Percentiles rank a stretch among this genome's conserved stretches.
These are phyloP conservation scores for Adelphocoris suturalis DNA, from an alignment of 2,888 invertebrate genomes.

Conservation along the genomic window DNA sequence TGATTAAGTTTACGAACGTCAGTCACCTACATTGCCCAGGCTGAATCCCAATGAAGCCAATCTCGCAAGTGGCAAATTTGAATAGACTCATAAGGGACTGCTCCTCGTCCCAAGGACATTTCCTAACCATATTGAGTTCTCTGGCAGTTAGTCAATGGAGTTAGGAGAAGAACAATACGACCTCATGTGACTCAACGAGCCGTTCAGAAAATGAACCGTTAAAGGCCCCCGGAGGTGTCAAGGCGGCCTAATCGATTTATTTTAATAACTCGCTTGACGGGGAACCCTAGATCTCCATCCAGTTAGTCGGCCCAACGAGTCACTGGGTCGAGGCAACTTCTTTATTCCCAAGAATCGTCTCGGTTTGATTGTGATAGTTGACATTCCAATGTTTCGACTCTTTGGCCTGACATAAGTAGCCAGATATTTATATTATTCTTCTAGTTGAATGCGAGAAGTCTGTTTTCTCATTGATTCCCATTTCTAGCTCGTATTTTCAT, in stretches of 20 bases:
- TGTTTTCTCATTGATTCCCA: too few relatives aligned
- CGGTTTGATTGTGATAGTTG: neutral
- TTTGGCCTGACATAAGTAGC: too few relatives aligned
- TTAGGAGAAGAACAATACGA: neutral
- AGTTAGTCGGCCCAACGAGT: neutral
- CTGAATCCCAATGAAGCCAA: too few relatives aligned
- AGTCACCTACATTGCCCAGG: too few relatives aligned
- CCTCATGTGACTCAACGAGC: neutral
- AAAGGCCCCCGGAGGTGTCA: slow-evolving; percentile 34
- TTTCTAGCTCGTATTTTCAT: too few relatives aligned
- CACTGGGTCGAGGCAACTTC: slow-evolving; percentile 17
- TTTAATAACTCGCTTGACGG: slow-evolving; percentile 7
- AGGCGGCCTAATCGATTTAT: slow-evolving; percentile 40
- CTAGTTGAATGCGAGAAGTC: too few relatives aligned
- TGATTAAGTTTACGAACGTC: too few relatives aligned
- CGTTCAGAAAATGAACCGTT: slow-evolving; percentile 29
- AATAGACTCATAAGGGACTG: too few relatives aligned
- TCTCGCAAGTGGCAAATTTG: too few relatives aligned
- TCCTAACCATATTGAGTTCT: neutral
- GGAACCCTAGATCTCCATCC: neutral
- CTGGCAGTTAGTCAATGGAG: neutral
- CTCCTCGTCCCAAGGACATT: neutral
- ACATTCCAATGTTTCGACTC: too few relatives aligned
- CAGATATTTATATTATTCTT: too few relatives aligned
- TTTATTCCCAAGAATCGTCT: neutral